Evolutionary conservation across 2,797 vertebrate genomes (phyloP), one percentile per base, ranked within the genome.

Genomic region (Benthosema pterotum): DNA sequence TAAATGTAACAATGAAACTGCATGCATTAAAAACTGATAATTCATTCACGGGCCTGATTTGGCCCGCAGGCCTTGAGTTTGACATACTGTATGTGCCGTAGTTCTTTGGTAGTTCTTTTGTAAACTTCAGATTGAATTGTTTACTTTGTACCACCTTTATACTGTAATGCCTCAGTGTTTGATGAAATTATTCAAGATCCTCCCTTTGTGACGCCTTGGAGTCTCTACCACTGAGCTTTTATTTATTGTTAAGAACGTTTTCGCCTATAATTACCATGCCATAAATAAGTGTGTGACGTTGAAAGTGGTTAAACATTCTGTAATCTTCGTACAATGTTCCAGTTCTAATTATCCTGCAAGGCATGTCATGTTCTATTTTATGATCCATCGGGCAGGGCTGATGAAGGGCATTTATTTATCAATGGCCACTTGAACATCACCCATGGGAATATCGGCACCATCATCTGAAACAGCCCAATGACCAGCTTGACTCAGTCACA

Each of bases 401-500:
- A 11, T 38, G 32, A 9, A 16, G 22, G 54, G 57, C 68, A 63
- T 49, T 49, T 60, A 66, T 75, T 63, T 65, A 57, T 71, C 67
- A 74, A 63, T 72, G 59, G 38, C 42, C 66, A 78, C 67, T 61
- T 69, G 69, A 77, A 74, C 69, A 54, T 64, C 74, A 67, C 73
- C 74, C 57, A 46, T 66, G 79, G 77, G 69, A 48, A 52, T 25
- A 46, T 55, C 46, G 32, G 15, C 63, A 38, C 6, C 32, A 38
- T 49, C 70, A 55, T 14, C 15, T 42, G 54, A 57, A 28, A 56
- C 56, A 65, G 43, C 67, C 63, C 52, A 12, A 42, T 17, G 52
- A 63, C 50, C 59, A 62, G 72, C 67, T 68, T 70, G 51, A 67
- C 58, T 65, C 67, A 84, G 83, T 89, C 85, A 86, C 47, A 74